A percentile compares a stretch with the other conserved stretches of the same genome.
These are phyloP conservation scores for Acanthacorydalis orientalis DNA, from an alignment of 2,888 invertebrate species.

Conservation along the genomic window DNA sequence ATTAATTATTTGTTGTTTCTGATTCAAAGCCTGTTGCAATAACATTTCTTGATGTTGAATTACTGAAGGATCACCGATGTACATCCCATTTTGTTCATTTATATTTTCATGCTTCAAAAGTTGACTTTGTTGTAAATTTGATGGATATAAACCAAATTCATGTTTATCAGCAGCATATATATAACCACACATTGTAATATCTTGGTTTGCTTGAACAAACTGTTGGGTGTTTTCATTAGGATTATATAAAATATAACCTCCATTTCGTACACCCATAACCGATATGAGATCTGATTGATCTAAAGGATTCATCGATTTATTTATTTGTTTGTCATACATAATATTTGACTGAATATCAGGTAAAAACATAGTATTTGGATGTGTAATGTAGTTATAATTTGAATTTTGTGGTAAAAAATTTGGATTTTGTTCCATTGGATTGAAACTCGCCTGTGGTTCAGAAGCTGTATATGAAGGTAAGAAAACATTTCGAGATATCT, in stretches of 20 bases:
- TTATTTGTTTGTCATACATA: constrained; percentile 4
- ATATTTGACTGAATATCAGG: constrained; percentile 4
- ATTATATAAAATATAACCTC: constrained; percentile 7
- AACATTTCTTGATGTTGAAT: constrained; percentile 6
- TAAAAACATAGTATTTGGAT: constrained; percentile 7
- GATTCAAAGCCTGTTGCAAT: constrained; percentile 5
- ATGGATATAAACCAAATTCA: neutral
- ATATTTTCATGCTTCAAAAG: neutral
- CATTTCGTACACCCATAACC: constrained; percentile 1
- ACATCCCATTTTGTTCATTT: constrained; percentile 1
- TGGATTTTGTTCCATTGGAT: constrained; percentile 3
- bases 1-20: constrained; percentile 4
- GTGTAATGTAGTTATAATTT: constrained; percentile 4
- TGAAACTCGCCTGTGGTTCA: neutral
- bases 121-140: constrained; percentile 4
- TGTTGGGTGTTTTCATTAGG: constrained; percentile 5
- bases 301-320: constrained; percentile 1
- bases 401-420: constrained; percentile 3
- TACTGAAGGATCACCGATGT: neutral
- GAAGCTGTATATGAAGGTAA: constrained; percentile 7
- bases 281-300: constrained; percentile 1
- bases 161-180: constrained; percentile 6
- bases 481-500: constrained; percentile 12
- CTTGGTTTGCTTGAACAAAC: constrained; percentile 7
- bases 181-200: constrained; percentile 5